Evolutionary conservation across 2,797 vertebrate species (phyloP).

Genomic region (Zenarchopterus dispar): DNA sequence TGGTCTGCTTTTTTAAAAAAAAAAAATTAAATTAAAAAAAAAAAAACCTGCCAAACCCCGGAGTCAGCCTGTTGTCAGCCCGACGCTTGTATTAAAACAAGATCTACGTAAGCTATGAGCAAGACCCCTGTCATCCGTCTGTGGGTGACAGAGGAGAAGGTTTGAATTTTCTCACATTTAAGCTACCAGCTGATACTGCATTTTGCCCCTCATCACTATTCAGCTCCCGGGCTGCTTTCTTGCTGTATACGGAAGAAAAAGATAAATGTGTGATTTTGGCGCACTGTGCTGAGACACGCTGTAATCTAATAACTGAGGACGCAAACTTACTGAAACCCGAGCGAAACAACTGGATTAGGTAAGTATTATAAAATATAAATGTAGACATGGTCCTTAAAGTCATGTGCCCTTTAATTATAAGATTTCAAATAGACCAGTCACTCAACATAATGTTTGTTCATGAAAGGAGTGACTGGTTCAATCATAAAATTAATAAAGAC

Average conservation of each 20-base stretch:
- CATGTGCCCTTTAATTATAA: neutral
- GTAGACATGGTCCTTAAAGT: conserved; percentile 6
- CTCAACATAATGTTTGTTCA: neutral
- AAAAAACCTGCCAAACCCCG: conserved; percentile 27
- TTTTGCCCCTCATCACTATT: conserved; percentile 57
- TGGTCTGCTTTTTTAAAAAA: conserved; percentile 28
- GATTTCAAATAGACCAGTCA: neutral
- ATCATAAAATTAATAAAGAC: neutral
- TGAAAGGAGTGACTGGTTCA: neutral
- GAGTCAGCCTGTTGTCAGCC: conserved; percentile 27
- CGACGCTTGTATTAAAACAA: conserved; percentile 44
- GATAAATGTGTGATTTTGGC: conserved; percentile 27
- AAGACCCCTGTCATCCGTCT: neutral
- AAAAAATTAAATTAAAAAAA: neutral
- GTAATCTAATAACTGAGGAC: conserved; percentile 49
- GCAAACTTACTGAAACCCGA: conserved; percentile 30
- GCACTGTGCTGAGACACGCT: conserved; percentile 9
- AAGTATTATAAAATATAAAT: conserved; percentile 5
- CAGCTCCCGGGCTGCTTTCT: conserved; percentile 25
- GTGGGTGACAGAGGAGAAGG: conserved; percentile 36
- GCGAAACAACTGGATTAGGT: neutral
- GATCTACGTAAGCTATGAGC: conserved; percentile 38
- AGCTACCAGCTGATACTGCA: conserved; percentile 51
- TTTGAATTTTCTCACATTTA: conserved; percentile 37
- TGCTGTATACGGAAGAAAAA: conserved; percentile 28